Conservation (phyloP, 2,888 invertebrate species). For the Eilema depressum region DNA sequence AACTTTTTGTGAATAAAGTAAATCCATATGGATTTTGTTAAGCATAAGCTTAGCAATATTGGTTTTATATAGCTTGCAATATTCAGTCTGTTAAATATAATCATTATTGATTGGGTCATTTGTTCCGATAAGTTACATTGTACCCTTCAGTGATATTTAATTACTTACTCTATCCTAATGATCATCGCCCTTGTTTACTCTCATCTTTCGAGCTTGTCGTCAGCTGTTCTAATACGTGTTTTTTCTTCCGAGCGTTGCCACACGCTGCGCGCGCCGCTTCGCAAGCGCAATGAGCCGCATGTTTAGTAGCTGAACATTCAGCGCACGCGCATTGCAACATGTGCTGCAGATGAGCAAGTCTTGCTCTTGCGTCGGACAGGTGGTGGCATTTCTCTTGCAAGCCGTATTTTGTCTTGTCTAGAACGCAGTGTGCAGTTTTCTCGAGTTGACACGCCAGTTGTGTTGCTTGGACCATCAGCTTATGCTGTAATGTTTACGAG, state of each 20-base stretch:
- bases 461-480: constrained; percentile 76
- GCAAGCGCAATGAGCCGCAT: constrained; percentile 89
- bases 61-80: background rate
- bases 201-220: constrained; percentile 2
- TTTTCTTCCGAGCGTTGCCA: constrained; percentile 86
- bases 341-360: constrained; percentile 88
- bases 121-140: background rate
- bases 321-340: constrained; percentile 88
- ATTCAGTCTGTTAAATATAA: background rate
- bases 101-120: background rate
- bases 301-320: constrained; percentile 89
- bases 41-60: background rate
- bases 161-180: constrained; percentile 16
- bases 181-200: constrained; percentile 11
- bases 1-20: background rate
- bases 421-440: constrained; percentile 87
- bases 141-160: background rate
- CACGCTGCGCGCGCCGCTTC: constrained; percentile 90
- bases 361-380: constrained; percentile 89
- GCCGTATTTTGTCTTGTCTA: constrained; percentile 85
- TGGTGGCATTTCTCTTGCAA: constrained; percentile 89
- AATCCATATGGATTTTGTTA: background rate
- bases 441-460: constrained; percentile 87
- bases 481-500: constrained; percentile 64
- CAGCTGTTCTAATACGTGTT: constrained; percentile 56